Conservation (phyloP, 2,113 vertebrate genomes). For the Euleptes europaea region DNA sequence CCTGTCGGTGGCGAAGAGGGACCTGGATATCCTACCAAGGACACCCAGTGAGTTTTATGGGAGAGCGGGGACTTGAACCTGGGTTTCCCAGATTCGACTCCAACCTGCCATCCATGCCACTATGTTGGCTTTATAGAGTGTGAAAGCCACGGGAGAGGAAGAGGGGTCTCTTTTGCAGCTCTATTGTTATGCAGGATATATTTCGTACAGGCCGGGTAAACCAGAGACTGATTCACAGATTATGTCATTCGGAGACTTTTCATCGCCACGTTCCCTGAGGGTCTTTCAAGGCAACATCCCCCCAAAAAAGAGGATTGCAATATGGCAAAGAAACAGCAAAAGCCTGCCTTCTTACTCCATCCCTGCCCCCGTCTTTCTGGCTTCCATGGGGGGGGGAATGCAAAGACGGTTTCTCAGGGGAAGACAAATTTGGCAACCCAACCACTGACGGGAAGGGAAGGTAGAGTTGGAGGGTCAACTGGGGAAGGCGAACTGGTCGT, state of each 20-base stretch:
- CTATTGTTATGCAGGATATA: neutral
- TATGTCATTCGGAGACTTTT: slow-evolving; percentile 47
- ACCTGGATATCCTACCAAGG: no score
- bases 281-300: slow-evolving; percentile 39
- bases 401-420: slow-evolving; percentile 54
- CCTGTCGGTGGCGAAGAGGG: no score
- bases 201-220: slow-evolving; percentile 58
- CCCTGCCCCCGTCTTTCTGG: no score
- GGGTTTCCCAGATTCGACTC: no score
- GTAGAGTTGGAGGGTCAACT: slow-evolving; percentile 36
- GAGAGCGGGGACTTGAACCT: no score
- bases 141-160: no score
- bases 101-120: no score
- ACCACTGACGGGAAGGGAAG: slow-evolving; percentile 36
- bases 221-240: neutral
- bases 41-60: no score
- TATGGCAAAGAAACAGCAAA: slow-evolving; percentile 54
- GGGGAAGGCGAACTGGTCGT: slow-evolving; percentile 37
- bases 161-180: no score
- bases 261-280: slow-evolving; percentile 31
- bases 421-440: slow-evolving; percentile 59
- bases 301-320: slow-evolving; percentile 53
- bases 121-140: no score
- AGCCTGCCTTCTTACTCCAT: slow-evolving; percentile 20
- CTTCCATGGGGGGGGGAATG: no score